Evolutionary conservation across 37 sponge, comb jelly and placozoan genomes (phyloP).

Genomic region (Eunapius fragilis): DNA sequence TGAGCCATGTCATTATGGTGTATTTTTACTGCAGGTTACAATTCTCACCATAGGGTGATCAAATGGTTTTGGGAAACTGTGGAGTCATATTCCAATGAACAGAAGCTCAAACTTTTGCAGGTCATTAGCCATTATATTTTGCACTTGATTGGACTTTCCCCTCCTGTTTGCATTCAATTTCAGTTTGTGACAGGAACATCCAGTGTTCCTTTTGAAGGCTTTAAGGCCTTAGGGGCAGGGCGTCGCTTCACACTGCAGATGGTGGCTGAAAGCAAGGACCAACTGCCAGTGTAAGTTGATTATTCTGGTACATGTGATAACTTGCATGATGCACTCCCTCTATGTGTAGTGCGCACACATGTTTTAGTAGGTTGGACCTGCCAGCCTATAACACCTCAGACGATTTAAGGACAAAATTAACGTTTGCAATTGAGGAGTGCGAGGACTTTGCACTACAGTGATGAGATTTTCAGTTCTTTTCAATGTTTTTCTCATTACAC

Average conservation of each 20-base stretch:
- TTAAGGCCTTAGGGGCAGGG: conserved; percentile 67
- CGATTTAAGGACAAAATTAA: conserved; percentile 65
- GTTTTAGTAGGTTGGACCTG: conserved; percentile 86
- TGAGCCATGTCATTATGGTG: too few species aligned
- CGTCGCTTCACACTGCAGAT: neutral
- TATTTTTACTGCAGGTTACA: conserved; percentile 70
- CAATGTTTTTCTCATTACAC: too few species aligned
- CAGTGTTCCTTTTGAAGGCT: conserved; percentile 91
- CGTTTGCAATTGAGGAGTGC: conserved; percentile 77
- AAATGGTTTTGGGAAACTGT: conserved; percentile 87
- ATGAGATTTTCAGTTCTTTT: neutral
- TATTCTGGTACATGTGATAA: neutral
- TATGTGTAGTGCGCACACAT: conserved; percentile 75
- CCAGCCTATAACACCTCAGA: conserved; percentile 66
- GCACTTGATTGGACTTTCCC: too few species aligned
- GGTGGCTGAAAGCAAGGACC: neutral
- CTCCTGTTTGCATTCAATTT: neutral
- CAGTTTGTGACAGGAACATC: conserved; percentile 94
- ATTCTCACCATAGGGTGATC: conserved; percentile 50
- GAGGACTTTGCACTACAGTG: conserved; percentile 77
- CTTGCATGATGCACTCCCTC: neutral
- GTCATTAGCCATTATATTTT: conserved; percentile 12
- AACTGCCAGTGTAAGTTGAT: neutral
- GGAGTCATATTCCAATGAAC: conserved; percentile 70
- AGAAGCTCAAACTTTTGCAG: conserved; percentile 82